These are phyloP conservation scores for Choloepus hoffmanni DNA, from an alignment of 2,113 vertebrate species.

Conservation along the genomic window DNA sequence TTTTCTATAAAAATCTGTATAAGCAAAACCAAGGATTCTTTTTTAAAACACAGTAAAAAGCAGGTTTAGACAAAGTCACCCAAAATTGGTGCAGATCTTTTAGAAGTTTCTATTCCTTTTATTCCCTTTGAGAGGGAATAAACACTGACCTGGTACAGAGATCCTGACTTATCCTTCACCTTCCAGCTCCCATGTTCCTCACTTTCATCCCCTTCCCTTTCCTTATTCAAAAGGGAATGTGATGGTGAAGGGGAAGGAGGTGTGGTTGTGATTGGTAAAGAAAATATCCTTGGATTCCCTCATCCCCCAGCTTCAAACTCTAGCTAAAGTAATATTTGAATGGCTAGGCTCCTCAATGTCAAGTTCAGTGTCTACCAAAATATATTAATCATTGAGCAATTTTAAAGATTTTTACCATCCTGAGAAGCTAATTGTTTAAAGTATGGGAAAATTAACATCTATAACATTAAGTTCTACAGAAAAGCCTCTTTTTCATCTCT, in stretches of 20 bases:
- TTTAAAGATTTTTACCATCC: constrained; percentile 12
- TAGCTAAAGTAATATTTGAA: constrained; percentile 19
- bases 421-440: constrained; percentile 15
- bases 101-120: background rate
- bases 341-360: constrained; percentile 32
- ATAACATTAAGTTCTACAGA: background rate
- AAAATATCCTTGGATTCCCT: background rate
- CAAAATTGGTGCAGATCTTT: background rate
- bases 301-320: background rate
- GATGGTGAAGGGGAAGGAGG: background rate
- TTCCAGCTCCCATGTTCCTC: background rate
- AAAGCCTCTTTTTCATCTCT: background rate
- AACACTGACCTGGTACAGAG: background rate
- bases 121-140: background rate
- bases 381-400: background rate
- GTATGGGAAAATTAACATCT: background rate
- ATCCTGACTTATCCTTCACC: background rate
- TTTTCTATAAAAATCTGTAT: background rate
- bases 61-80: background rate
- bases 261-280: background rate
- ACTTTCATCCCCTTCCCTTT: background rate
- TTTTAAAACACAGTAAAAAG: background rate
- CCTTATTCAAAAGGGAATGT: background rate
- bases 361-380: constrained; percentile 19
- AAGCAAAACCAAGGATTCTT: background rate